phyloP scores from a whole-genome alignment of 2,113 vertebrate species.

The Anarrhichthys ocellatus region DNA sequence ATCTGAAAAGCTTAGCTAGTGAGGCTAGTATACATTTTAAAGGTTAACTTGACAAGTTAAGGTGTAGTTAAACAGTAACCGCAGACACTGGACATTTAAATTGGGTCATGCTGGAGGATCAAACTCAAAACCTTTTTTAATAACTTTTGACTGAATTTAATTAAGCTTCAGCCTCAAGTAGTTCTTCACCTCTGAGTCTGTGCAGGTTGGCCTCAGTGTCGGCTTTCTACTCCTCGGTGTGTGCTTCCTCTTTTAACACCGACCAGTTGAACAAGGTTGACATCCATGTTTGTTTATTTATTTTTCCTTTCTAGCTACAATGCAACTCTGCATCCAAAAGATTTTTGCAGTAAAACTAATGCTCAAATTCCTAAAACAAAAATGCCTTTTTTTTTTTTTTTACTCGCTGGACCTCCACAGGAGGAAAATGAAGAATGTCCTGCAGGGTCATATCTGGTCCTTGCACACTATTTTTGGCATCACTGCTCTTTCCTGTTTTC shows the following conservation, averaged over 20 bases:
- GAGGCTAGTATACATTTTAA: background rate
- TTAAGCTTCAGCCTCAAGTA: background rate
- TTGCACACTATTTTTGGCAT: slow-evolving; percentile 41
- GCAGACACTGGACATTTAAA: no score
- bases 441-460: slow-evolving; percentile 28
- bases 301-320: background rate
- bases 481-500: slow-evolving; percentile 53
- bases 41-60: background rate
- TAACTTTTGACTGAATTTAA: background rate
- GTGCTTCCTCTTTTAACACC: background rate
- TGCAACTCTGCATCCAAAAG: background rate
- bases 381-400: background rate
- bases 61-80: background rate
- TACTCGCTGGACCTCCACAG: background rate
- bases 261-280: background rate
- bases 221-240: background rate
- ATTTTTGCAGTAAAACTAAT: background rate
- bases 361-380: background rate
- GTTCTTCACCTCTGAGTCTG: background rate
- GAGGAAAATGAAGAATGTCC: slow-evolving; percentile 44
- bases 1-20: background rate
- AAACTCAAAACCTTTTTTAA: no score
- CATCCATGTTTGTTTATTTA: background rate
- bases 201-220: background rate
- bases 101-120: no score